Base-by-base conservation (phyloP, 2,888 invertebrate genomes). In the Microctonus aethiopoides region DNA sequence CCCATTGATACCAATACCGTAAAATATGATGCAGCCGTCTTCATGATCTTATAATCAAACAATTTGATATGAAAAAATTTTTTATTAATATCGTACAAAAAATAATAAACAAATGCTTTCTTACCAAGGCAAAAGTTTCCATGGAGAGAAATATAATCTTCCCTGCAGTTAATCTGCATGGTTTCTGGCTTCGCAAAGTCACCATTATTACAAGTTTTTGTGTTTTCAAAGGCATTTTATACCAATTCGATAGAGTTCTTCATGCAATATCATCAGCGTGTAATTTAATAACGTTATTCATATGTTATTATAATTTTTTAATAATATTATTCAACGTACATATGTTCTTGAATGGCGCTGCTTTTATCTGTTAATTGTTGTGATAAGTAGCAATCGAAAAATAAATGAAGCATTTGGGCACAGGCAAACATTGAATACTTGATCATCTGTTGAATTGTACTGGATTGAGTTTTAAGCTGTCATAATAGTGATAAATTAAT, bases 101-200 rank as follows among this genome's bases (percentile, higher is more conserved):
- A n/a, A n/a, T n/a, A n/a, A n/a, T n/a, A n/a, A n/a, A n/a, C n/a
- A n/a, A n/a, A n/a, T n/a, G 29, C 7, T 29, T 29, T 29, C 69
- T 72, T 24, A 69, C 72, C 46, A 41, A 16, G 24, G 66, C 63
- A 26, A 72, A 72, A 52, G 66, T 72, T 59, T 72, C 69, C 69
- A 69, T 54, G 9, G 72, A 69, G n/a, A 72, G n/a, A 2, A 32
- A 5, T 16, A 54, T 62, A 3, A 72, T 34, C 24, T 66, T 69
- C 16, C 70, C 72, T 26, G 70, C 67, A 10, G 67, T 69, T 0
- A 61, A 39, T 52, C 36, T 60, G 46, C 73, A 72, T 7, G 73
- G 73, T n/a, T 51, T 54, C 13, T 56, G 16, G 16, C 72, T 74
- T 24, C 70, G 67, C 24, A 71, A 34, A 70, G 74, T 71, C 7